Percentiles rank a stretch among this genome's conserved stretches.
Conservation (phyloP, 1,140 invertebrate genomes). For the Homalodisca vitripennis region DNA sequence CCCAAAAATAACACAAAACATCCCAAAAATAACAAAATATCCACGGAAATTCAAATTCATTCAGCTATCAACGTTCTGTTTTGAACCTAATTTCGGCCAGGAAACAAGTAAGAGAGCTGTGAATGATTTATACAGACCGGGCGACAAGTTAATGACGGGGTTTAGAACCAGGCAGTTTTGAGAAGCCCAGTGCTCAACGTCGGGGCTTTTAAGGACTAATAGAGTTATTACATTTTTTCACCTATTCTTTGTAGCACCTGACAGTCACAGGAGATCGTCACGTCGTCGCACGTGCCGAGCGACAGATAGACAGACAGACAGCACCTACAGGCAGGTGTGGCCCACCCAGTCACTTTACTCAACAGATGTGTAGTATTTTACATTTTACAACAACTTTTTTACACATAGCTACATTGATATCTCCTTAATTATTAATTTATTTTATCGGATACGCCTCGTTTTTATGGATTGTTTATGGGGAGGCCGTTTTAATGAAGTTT, state of each 20-base stretch:
- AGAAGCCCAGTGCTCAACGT: too few relatives aligned
- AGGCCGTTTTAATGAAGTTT: background rate
- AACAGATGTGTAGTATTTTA: constrained; percentile 9
- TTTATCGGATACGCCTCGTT: constrained; percentile 22
- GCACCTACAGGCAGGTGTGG: constrained; percentile 6
- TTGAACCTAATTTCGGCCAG: too few relatives aligned
- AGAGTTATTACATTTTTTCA: constrained; percentile 7
- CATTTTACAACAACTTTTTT: constrained; percentile 12
- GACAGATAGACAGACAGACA: constrained; percentile 3
- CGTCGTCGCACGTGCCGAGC: background rate
- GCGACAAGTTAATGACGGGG: too few relatives aligned
- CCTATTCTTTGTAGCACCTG: background rate
- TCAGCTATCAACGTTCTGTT: too few relatives aligned
- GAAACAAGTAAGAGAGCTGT: too few relatives aligned
- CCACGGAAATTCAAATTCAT: too few relatives aligned
- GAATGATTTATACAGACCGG: too few relatives aligned
- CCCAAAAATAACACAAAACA: too few relatives aligned
- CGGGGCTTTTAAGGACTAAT: constrained; percentile 4
- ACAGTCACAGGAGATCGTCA: background rate
- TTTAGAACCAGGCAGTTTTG: too few relatives aligned
- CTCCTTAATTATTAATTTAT: constrained; percentile 21
- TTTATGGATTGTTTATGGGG: constrained; percentile 23
- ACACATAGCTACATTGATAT: constrained; percentile 2
- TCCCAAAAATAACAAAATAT: too few relatives aligned
- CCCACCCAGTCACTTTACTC: too few relatives aligned